A percentile compares a stretch with the other conserved stretches of the same genome.
Evolutionary conservation across 1,140 invertebrate genomes (phyloP).

Genomic region (Glossosoma conforme): DNA sequence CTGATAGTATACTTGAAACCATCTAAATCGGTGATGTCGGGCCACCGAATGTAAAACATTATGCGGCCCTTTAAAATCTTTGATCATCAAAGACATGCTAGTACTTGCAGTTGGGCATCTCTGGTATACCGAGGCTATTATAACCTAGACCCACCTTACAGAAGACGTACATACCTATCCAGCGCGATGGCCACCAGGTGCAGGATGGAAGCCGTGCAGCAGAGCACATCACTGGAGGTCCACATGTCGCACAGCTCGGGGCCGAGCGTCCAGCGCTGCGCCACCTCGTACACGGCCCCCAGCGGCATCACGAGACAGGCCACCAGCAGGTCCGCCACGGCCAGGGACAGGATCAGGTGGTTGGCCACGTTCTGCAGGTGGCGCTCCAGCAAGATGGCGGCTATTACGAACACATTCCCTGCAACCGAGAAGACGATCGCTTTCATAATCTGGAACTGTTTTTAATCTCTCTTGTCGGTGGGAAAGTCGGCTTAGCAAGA

Average conservation of each 20-base stretch:
- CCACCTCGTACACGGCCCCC: constrained; percentile 69
- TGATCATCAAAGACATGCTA: no score
- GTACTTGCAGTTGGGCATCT: no score
- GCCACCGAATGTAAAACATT: no score
- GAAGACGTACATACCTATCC: constrained; percentile 66
- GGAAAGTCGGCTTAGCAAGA: not conserved
- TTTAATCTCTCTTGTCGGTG: no score
- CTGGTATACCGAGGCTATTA: not conserved
- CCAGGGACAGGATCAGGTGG: constrained; percentile 80
- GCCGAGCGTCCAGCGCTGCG: constrained; percentile 72
- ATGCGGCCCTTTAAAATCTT: no score
- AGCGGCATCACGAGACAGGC: constrained; percentile 83
- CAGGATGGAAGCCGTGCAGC: constrained; percentile 89
- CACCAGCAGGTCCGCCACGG: constrained; percentile 81
- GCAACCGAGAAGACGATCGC: no score
- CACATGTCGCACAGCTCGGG: constrained; percentile 88
- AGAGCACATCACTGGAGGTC: constrained; percentile 87
- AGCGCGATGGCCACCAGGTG: constrained; percentile 92
- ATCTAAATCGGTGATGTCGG: no score
- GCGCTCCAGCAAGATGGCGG: constrained; percentile 84
- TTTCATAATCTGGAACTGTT: no score
- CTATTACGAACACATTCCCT: constrained; percentile 94
- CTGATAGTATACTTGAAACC: no score
- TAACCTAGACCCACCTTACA: constrained; percentile 3
- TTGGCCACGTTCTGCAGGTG: constrained; percentile 84